Evolutionary conservation across 2,888 invertebrate species (phyloP).

Genomic region (Erebia palarica): DNA sequence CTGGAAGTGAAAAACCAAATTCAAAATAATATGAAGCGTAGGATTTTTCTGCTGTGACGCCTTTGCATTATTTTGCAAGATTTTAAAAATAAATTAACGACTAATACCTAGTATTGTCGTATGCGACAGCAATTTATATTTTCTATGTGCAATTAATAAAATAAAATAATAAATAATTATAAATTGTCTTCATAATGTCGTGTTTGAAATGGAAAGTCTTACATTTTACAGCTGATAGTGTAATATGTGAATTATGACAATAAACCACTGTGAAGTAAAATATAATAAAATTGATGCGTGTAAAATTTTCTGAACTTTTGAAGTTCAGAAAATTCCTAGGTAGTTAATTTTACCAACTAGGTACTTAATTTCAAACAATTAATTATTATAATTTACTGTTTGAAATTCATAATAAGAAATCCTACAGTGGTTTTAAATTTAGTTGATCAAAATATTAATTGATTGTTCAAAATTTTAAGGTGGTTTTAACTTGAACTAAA

Average conservation of each 20-base stretch:
- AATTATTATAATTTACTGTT: too few species aligned
- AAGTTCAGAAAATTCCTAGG: neutral
- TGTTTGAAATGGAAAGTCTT: neutral
- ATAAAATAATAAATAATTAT: too few species aligned
- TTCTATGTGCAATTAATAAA: neutral
- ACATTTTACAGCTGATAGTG: neutral
- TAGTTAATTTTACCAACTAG: too few species aligned
- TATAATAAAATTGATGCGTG: neutral
- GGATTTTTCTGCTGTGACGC: too few species aligned
- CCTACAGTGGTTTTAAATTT: neutral
- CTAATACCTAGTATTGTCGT: too few species aligned
- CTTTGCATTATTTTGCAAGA: too few species aligned
- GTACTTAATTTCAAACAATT: too few species aligned
- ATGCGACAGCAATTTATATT: neutral
- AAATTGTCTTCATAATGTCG: neutral
- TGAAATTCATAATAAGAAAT: neutral
- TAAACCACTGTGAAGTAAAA: neutral
- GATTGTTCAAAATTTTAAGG: too few species aligned
- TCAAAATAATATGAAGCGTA: neutral
- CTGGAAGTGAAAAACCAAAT: neutral
- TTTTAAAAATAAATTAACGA: too few species aligned
- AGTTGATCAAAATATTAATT: neutral
- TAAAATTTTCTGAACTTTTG: neutral
- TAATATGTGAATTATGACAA: neutral
- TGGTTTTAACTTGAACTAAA: too few species aligned